Evolutionary conservation across 53 echinoderm and acorn worm genomes (phyloP).

Genomic region (Henricia sp.): DNA sequence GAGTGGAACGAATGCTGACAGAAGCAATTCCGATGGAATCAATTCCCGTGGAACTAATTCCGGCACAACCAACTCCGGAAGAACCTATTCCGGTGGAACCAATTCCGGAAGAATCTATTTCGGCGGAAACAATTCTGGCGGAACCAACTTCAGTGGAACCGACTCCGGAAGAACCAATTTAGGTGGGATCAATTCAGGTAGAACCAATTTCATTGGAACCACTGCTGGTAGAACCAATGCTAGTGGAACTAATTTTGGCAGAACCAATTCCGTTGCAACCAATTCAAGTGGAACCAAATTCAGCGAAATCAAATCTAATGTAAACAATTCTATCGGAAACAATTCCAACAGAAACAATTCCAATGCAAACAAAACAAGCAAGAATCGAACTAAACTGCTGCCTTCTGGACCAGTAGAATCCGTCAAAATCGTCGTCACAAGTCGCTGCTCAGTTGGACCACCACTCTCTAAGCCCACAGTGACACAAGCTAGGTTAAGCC

Average conservation of each 20-base stretch:
- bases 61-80: too few relatives aligned
- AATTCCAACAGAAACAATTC: too few relatives aligned
- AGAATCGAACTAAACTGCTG: not conserved
- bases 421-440: not conserved
- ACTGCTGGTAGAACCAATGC: not conserved
- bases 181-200: not conserved
- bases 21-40: not conserved
- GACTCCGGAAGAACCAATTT: too few relatives aligned
- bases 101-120: too few relatives aligned
- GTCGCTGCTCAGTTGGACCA: constrained; percentile 17
- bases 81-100: too few relatives aligned
- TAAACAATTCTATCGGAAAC: too few relatives aligned
- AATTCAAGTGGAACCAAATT: too few relatives aligned
- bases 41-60: not conserved
- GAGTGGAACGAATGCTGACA: not conserved
- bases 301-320: too few relatives aligned
- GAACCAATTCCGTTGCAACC: too few relatives aligned
- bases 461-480: not conserved
- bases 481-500: not conserved
- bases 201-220: not conserved
- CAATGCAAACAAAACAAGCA: not conserved
- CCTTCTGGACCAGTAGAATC: not conserved
- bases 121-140: too few relatives aligned
- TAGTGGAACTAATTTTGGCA: too few relatives aligned
- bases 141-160: too few relatives aligned